These are phyloP conservation scores for Bubo blakistoni DNA, from an alignment of 2,113 vertebrate genomes.

Conservation along the genomic window DNA sequence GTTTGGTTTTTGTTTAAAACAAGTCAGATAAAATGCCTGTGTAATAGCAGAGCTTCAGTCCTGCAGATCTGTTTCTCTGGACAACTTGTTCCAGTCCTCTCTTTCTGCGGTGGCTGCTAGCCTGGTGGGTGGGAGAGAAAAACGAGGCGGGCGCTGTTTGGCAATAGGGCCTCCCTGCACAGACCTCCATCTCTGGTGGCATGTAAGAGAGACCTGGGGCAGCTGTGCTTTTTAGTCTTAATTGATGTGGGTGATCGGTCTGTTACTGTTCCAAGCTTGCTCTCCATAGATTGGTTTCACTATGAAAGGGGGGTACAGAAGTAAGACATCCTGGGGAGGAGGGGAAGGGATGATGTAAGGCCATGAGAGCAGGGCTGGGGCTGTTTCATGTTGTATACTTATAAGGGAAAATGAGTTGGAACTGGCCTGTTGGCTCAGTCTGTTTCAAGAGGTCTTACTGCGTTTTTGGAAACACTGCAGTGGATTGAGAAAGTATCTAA, in stretches of 20 bases:
- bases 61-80: not conserved
- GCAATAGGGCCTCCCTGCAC: not conserved
- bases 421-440: not conserved
- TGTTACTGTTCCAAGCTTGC: not conserved
- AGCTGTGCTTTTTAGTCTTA: not conserved
- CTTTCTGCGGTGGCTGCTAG: not conserved
- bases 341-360: not conserved
- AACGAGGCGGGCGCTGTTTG: accelerated
- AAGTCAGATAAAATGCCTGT: not conserved
- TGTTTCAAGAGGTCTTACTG: not conserved
- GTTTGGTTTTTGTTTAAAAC: not conserved
- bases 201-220: accelerated
- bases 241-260: not conserved
- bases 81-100: not conserved
- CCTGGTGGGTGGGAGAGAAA: not conserved
- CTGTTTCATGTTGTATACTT: not conserved
- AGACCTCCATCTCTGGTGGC: not conserved
- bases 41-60: not conserved
- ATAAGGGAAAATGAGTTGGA: conserved; percentile 24
- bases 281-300: accelerated
- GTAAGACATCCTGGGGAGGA: not conserved
- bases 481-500: not conserved
- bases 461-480: not conserved
- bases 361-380: not conserved
- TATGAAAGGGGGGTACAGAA: not conserved